Percentiles rank a stretch among this genome's conserved stretches.
These are phyloP conservation scores for Nezara viridula DNA, from an alignment of 2,888 invertebrate species.

Conservation along the genomic window DNA sequence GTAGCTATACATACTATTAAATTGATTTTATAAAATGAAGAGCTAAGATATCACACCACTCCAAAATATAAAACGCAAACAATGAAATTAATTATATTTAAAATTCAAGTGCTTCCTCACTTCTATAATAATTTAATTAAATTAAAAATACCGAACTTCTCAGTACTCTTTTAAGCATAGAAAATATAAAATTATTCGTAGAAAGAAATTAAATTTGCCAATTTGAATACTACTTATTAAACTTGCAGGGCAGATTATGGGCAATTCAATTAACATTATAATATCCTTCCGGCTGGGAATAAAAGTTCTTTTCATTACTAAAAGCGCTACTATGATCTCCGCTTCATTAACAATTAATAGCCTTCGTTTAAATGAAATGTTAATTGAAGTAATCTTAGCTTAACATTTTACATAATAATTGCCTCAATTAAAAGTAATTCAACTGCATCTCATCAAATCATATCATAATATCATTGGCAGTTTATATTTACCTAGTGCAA, in stretches of 20 bases:
- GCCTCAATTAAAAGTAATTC: neutral
- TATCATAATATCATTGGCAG: no score
- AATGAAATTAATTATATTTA: no score
- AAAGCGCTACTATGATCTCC: neutral
- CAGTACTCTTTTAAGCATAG: no score
- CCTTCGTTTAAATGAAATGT: neutral
- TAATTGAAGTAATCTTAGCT: neutral
- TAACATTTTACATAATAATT: neutral
- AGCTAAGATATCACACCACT: no score
- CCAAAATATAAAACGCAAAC: no score
- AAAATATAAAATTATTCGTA: neutral
- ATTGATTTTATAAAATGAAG: no score
- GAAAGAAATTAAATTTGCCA: neutral
- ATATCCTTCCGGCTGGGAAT: neutral
- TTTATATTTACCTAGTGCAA: neutral
- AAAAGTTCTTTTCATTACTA: neutral
- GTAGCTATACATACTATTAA: no score
- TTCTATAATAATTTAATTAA: no score
- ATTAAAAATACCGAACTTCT: no score
- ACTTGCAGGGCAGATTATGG: neutral
- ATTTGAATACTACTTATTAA: neutral
- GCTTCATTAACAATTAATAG: constrained; percentile 7
- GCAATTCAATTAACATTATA: neutral
- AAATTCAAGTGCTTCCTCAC: no score
- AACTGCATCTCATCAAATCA: neutral